Evolutionary conservation across 2,888 invertebrate species (phyloP), one percentile per base, ranked within the genome.

Genomic region (Ectemnius lituratus): DNA sequence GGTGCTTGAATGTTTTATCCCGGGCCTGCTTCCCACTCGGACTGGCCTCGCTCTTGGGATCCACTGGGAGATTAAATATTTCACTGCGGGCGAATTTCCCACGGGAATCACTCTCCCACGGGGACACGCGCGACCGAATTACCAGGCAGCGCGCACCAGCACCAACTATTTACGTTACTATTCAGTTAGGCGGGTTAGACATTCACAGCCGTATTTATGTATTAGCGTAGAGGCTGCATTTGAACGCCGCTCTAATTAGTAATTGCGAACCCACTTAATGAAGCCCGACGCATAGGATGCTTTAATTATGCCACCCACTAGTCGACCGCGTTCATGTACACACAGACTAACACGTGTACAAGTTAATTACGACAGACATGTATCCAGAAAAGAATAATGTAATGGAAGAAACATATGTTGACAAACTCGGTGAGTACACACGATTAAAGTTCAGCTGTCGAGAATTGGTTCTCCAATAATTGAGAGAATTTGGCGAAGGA

Each of bases 101-200:
- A 70, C 70, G 78, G 59, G 78, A 78, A 77, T 77, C 78, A 60
- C 64, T 66, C 69, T 78, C 78, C 73, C 78, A 67, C 70, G 73
- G 59, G 78, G 78, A 77, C 78, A 56, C 64, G 66, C 69, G 23
- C 65, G 68, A 58, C 8, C 37, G 68, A 72, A 69, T 68, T 73
- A 59, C 64, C 45, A 49, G 11, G 13, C 20, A 11, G 16, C 49
- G 59, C 56, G 52, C 5, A 45, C 4, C 28, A n/a, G 56, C 37
- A 49, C 20, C 47, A 28, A 45, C 56, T 62, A 76, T 45, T 37
- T 37, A 37, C 37, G 61, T 49, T 62, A 72, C 65, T 58, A 59
- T 57, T 37, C 37, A 11, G 37, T 37, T 11, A 37, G 37, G 5
- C 37, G 37, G 37, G 8, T 37, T 6, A 37, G 37, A 52, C 58